phyloP scores from a whole-genome alignment of 2,888 invertebrate genomes.

The Agrenia bidenticulata region DNA sequence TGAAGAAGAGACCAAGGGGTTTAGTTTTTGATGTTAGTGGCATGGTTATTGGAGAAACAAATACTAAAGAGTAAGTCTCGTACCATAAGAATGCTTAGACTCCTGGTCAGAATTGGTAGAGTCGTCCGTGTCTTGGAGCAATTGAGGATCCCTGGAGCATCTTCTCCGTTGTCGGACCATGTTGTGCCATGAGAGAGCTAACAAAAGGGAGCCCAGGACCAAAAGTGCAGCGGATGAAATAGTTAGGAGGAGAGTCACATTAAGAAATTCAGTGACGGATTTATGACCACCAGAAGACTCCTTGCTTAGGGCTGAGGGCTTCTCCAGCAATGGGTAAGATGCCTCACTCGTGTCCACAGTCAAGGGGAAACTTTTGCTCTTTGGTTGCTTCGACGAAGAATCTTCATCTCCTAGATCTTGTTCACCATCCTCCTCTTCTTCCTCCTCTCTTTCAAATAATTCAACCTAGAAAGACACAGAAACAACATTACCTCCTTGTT shows the following conservation, averaged over 20 bases:
- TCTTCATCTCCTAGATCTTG: conserved; percentile 12
- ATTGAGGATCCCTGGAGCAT: conserved; percentile 26
- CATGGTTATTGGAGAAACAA: no score
- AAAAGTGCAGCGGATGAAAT: conserved; percentile 36
- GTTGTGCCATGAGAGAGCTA: conserved; percentile 23
- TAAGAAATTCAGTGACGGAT: conserved; percentile 44
- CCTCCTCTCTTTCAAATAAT: conserved; percentile 35
- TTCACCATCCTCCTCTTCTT: conserved; percentile 33
- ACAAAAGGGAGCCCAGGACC: conserved; percentile 36
- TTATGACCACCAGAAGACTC: conserved; percentile 29
- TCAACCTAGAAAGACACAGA: conserved; percentile 38
- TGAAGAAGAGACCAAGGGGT: no score
- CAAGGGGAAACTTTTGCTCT: conserved; percentile 28
- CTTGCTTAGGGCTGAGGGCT: conserved; percentile 34
- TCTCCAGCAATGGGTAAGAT: conserved; percentile 39
- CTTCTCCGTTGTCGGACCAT: conserved; percentile 15
- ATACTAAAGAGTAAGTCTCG: neutral
- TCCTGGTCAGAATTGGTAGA: conserved; percentile 5
- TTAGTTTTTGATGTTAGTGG: no score
- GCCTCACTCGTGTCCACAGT: conserved; percentile 51
- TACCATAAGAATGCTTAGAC: conserved; percentile 3
- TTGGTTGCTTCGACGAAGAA: conserved; percentile 19
- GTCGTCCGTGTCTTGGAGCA: conserved; percentile 34
- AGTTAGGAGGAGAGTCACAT: conserved; percentile 43
- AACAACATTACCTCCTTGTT: conserved; percentile 16